phyloP scores from a whole-genome alignment of 2,113 vertebrate genomes.

The Laterallus jamaicensis region DNA sequence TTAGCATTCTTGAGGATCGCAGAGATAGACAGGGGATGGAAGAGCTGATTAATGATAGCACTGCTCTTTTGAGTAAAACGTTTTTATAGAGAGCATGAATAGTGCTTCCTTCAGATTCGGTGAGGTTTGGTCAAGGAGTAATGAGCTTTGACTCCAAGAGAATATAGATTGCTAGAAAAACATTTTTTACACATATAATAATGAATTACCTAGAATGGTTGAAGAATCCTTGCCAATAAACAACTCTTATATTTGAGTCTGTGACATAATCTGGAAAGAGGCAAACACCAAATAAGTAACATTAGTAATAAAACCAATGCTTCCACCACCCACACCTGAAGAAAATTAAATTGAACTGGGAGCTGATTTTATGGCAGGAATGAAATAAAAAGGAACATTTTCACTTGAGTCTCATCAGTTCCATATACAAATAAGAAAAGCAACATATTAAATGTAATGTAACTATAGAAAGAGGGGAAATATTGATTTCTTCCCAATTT shows the following conservation, averaged over 20 bases:
- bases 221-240: not conserved
- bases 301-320: not conserved
- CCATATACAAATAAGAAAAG: not conserved
- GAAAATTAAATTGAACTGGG: not conserved
- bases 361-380: not conserved
- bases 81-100: not conserved
- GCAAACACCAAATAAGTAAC: not conserved
- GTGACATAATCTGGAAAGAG: not conserved
- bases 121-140: not conserved
- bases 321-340: fast-evolving
- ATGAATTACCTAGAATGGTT: not conserved
- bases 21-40: not conserved
- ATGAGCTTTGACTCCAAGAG: not conserved
- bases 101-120: not conserved
- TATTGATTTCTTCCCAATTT: not conserved
- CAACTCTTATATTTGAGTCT: not conserved
- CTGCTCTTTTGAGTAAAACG: not conserved
- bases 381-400: not conserved
- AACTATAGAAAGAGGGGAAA: not conserved
- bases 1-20: not conserved
- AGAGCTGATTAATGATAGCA: not conserved
- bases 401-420: not conserved
- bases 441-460: not conserved
- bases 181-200: not conserved
- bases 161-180: not conserved